phyloP scores from a whole-genome alignment of 2,113 vertebrate species.

The Beaufortia kweichowensis region DNA sequence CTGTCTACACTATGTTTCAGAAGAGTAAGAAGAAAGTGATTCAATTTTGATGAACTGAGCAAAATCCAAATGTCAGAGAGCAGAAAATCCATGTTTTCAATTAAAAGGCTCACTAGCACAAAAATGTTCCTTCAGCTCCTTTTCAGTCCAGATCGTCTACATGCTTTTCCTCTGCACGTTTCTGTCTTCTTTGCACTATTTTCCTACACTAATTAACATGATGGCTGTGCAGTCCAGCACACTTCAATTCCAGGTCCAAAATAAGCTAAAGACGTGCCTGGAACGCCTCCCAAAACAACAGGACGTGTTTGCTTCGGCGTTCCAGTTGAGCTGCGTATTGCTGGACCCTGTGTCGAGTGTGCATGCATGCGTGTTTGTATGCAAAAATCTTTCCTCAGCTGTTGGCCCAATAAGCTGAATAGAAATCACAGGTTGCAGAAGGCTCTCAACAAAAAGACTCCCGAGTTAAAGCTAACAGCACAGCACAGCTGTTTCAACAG shows the following conservation, averaged over 20 bases:
- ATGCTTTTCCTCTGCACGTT: not conserved
- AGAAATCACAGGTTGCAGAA: not conserved
- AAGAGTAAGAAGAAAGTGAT: not conserved
- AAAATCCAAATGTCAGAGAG: not conserved
- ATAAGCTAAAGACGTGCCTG: slow-evolving; percentile 18
- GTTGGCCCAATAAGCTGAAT: not conserved
- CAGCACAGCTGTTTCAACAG: slow-evolving; percentile 52
- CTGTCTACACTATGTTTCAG: too few relatives aligned
- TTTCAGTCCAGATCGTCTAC: not conserved
- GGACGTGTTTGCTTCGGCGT: not conserved
- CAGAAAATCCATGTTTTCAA: not conserved
- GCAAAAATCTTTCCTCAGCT: not conserved
- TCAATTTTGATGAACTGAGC: not conserved
- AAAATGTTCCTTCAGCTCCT: not conserved
- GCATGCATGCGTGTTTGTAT: not conserved
- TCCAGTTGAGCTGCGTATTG: slow-evolving; percentile 7
- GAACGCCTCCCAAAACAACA: slow-evolving; percentile 37
- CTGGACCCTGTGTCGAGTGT: not conserved
- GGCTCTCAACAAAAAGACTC: not conserved
- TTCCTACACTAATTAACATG: not conserved
- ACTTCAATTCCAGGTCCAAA: not conserved
- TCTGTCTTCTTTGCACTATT: not conserved
- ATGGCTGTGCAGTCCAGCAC: not conserved
- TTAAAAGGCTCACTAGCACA: too few relatives aligned
- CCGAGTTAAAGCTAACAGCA: slow-evolving; percentile 12